phyloP scores from a whole-genome alignment of 2,797 vertebrate species.

The Urophycis tenuis region DNA sequence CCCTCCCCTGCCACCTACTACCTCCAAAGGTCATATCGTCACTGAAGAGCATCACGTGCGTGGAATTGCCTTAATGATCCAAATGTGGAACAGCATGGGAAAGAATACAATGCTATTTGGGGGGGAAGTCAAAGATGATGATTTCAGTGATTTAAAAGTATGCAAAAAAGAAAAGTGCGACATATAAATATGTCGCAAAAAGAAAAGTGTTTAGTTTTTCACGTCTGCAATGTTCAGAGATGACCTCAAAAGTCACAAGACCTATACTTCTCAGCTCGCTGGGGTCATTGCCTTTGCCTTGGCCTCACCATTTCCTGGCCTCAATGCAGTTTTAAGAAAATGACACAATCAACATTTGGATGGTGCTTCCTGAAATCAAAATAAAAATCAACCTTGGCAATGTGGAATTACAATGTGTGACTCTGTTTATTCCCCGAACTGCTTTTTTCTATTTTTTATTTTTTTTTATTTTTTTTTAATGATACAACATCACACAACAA shows the following conservation, averaged over 20 bases:
- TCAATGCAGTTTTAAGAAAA: conserved; percentile 29
- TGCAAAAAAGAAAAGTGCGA: neutral
- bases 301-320: neutral
- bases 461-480: neutral
- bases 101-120: neutral
- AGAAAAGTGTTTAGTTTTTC: neutral
- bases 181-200: neutral
- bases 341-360: neutral
- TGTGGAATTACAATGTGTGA: neutral
- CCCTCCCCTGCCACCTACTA: too few relatives aligned
- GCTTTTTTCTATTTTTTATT: neutral
- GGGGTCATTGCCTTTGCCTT: neutral
- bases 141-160: neutral
- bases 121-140: neutral
- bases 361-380: conserved; percentile 1
- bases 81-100: neutral
- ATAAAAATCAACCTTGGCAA: neutral
- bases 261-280: neutral
- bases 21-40: conserved; percentile 33
- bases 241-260: neutral
- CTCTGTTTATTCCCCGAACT: neutral
- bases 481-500: neutral
- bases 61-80: neutral
- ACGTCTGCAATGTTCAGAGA: neutral
- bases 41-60: neutral